These are phyloP conservation scores for Neodiprion lecontei DNA, from an alignment of 1,140 invertebrate genomes.

Conservation along the genomic window DNA sequence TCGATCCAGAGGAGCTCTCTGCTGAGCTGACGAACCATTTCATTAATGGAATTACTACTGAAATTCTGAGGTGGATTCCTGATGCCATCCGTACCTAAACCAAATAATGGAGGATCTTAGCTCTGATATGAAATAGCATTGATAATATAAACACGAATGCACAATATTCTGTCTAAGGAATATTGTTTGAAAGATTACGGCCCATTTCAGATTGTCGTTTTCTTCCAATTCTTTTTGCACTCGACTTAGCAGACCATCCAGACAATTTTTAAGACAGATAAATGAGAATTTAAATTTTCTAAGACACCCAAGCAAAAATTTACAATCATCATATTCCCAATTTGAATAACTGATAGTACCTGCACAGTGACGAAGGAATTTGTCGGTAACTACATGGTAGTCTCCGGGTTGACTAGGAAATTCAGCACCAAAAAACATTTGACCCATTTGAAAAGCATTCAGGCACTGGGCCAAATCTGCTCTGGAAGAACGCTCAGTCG, in stretches of 20 bases:
- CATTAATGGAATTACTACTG: conserved; percentile 56
- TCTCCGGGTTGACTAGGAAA: conserved; percentile 75
- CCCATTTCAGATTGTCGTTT: not conserved
- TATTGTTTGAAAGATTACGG: not conserved
- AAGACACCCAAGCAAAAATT: conserved; percentile 16
- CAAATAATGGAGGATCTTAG: conserved; percentile 27
- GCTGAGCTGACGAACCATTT: conserved; percentile 59
- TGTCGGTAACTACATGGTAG: conserved; percentile 74
- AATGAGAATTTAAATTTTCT: conserved; percentile 11
- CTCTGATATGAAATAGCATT: conserved; percentile 45
- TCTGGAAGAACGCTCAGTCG: conserved; percentile 71
- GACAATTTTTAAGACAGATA: conserved; percentile 6
- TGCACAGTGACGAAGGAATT: conserved; percentile 76
- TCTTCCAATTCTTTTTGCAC: not conserved
- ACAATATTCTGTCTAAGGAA: conserved; percentile 18
- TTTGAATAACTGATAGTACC: conserved; percentile 59
- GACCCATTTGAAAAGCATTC: conserved; percentile 74
- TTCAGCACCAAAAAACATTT: conserved; percentile 74
- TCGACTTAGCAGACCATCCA: not conserved
- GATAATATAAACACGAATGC: conserved; percentile 34
- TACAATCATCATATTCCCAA: conserved; percentile 38
- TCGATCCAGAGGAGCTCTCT: conserved; percentile 83
- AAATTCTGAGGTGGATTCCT: conserved; percentile 53
- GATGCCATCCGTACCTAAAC: conserved; percentile 63
- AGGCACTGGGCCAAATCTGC: conserved; percentile 77